phyloP scores from a whole-genome alignment of 2,888 invertebrate species.

The Coronaproctus castanopsis region DNA sequence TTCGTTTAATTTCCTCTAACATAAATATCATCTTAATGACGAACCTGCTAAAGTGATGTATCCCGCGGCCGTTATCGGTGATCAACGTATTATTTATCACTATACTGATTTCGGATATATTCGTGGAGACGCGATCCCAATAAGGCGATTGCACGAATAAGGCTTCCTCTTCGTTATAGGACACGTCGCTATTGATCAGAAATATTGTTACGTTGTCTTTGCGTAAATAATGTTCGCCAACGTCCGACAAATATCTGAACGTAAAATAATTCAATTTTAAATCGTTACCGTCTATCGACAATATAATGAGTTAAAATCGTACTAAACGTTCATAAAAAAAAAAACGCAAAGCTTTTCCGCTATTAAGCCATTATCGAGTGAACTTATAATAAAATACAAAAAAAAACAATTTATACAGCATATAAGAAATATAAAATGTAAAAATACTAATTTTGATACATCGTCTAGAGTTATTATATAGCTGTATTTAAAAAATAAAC shows the following conservation, averaged over 20 bases:
- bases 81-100: conserved; percentile 71
- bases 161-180: conserved; percentile 59
- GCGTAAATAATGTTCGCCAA: conserved; percentile 64
- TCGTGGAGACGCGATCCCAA: conserved; percentile 41
- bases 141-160: conserved; percentile 55
- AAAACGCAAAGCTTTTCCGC: conserved; percentile 1
- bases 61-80: conserved; percentile 67
- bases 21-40: no score
- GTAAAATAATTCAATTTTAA: not conserved
- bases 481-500: no score
- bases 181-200: conserved; percentile 57
- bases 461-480: no score
- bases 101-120: conserved; percentile 74
- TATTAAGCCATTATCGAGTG: no score
- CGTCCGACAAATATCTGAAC: conserved; percentile 55
- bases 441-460: no score
- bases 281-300: not conserved
- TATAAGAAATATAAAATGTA: no score
- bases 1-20: not conserved
- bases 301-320: not conserved
- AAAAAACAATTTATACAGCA: no score
- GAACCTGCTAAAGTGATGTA: conserved; percentile 56
- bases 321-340: not conserved
- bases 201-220: conserved; percentile 74
- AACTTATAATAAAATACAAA: no score